Evolutionary conservation across 1,140 invertebrate species (phyloP), one percentile per base, ranked within the genome.

Genomic region (Fopius arisanus): DNA sequence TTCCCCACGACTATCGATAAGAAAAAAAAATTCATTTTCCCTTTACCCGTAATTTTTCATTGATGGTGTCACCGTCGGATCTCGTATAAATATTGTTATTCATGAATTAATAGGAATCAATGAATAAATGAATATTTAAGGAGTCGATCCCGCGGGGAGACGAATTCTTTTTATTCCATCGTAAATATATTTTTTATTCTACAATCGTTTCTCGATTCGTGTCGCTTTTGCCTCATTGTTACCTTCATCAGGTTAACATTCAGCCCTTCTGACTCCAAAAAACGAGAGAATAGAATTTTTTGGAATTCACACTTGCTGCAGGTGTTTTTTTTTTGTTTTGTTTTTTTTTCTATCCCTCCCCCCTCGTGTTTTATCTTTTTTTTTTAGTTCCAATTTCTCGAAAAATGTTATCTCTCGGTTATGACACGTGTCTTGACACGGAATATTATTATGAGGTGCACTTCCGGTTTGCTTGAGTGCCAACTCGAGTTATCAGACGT

Each of bases 391-490:
- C 10, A 65, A 28, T 29, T 31, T 65, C 77, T 77, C 73, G 59
- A 59, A 75, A 75, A 75, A 74, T 71, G n/a, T 78, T 73, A 75
- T 76, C 74, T 74, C 40, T 69, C 43, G 68, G 48, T 14, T 71
- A 26, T 40, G 72, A 72, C 82, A 82, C 81, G 82, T 83, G 82
- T 76, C 79, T 28, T 51, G 72, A 74, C 79, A 78, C 79, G 78
- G 78, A 33, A 77, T 31, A 65, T 40, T 40, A 78, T 77, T n/a
- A n/a, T n/a, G n/a, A n/a, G n/a, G n/a, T n/a, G n/a, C 73, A 74
- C 54, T 77, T 76, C 74, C 66, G 72, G 54, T 75, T 72, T 40
- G 41, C 3, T 29, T 59, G 54, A 59, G 3, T 19, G 19, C 4
- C 19, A 40, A 31, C 54, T 69, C 21, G 31, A n/a, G 48, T 70